A percentile compares a stretch with the other conserved stretches of the same genome.
These are phyloP conservation scores for Hedya salicella DNA, from an alignment of 2,888 invertebrate species.

Conservation along the genomic window DNA sequence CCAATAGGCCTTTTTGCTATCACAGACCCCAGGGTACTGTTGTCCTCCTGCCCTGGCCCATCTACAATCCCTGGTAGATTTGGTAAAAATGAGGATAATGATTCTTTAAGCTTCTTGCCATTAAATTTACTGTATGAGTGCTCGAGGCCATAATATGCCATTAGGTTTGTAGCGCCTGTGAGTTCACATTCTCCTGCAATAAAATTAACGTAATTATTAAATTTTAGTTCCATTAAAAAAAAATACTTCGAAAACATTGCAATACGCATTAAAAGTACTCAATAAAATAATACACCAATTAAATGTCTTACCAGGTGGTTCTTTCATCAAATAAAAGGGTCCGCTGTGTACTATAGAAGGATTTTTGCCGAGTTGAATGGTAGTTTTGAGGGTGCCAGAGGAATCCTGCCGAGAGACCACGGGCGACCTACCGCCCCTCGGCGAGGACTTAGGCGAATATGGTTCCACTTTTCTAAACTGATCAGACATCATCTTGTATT, in stretches of 20 bases:
- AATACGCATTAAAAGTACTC: slow-evolving; percentile 7
- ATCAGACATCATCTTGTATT: slow-evolving; percentile 95
- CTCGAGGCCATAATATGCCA: slow-evolving; percentile 98
- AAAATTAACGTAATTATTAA: slow-evolving; percentile 42
- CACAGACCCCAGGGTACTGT: slow-evolving; percentile 95
- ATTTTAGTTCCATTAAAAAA: not conserved
- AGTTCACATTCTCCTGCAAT: slow-evolving; percentile 93
- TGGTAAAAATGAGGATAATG: slow-evolving; percentile 97
- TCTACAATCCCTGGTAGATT: slow-evolving; percentile 98
- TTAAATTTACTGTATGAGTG: slow-evolving; percentile 99
- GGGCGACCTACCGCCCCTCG: slow-evolving; percentile 96
- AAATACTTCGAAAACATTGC: slow-evolving; percentile 6
- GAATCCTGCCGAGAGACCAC: slow-evolving; percentile 98
- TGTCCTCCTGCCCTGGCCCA: slow-evolving; percentile 93
- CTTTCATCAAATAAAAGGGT: slow-evolving; percentile 99
- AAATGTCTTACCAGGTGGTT: slow-evolving; percentile 90
- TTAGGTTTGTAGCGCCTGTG: slow-evolving; percentile 98
- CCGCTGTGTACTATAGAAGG: slow-evolving; percentile 98
- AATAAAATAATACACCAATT: not conserved
- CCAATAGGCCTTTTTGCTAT: slow-evolving; percentile 98
- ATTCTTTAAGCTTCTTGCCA: slow-evolving; percentile 97
- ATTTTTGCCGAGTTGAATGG: slow-evolving; percentile 98
- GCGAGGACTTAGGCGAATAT: slow-evolving; percentile 97
- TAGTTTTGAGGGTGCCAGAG: slow-evolving; percentile 98
- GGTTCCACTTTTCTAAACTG: slow-evolving; percentile 96